Conservation (phyloP, 2,113 vertebrate genomes). For the Cepphus grylle region DNA sequence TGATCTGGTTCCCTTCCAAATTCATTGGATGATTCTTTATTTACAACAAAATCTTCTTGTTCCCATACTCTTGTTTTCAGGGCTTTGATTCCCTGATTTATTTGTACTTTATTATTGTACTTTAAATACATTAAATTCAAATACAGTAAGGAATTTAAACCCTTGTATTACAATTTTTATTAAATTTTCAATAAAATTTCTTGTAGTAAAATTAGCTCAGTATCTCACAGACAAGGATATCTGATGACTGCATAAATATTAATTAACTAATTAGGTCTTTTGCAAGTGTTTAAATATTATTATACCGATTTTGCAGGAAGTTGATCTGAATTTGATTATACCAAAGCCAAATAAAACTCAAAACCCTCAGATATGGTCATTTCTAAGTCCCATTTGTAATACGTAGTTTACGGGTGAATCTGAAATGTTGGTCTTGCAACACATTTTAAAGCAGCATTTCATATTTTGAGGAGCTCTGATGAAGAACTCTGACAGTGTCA, state of each 20-base stretch:
- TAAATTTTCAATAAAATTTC: not conserved
- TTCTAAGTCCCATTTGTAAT: not conserved
- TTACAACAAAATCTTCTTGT: not conserved
- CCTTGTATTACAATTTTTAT: not conserved
- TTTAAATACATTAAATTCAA: not conserved
- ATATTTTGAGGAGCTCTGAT: conserved; percentile 29
- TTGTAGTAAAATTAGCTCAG: not conserved
- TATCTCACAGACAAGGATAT: not conserved
- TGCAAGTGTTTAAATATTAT: not conserved
- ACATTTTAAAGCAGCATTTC: conserved; percentile 39
- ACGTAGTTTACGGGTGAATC: not conserved
- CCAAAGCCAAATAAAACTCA: not conserved
- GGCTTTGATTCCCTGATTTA: not conserved
- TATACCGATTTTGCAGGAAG: not conserved
- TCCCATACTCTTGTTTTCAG: not conserved
- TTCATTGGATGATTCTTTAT: not conserved
- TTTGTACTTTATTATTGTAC: not conserved
- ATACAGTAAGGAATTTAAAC: not conserved
- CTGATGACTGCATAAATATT: not conserved
- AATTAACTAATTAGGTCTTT: not conserved
- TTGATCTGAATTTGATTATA: not conserved
- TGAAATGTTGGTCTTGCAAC: not conserved
- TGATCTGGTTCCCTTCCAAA: not conserved
- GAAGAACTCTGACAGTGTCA: conserved; percentile 9
- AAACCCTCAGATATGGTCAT: fast-evolving